Percentiles rank a stretch among this genome's conserved stretches.
phyloP scores from a whole-genome alignment of 2,113 vertebrate genomes.

The Podarcis muralis region DNA sequence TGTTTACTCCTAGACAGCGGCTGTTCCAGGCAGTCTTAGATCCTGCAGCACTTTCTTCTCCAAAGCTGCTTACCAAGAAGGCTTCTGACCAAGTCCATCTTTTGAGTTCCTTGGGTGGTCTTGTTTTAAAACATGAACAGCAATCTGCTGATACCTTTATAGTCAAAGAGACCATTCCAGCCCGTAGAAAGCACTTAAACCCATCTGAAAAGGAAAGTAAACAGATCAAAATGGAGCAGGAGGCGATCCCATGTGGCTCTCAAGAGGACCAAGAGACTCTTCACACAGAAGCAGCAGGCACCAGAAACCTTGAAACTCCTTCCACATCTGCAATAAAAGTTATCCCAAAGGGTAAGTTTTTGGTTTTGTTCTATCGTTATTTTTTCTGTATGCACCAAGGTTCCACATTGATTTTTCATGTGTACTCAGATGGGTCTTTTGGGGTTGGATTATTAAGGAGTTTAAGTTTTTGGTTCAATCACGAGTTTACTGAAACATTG shows the following conservation, averaged over 20 bases:
- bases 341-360: constrained; percentile 81
- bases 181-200: not conserved
- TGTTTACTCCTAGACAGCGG: constrained; percentile 76
- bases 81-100: constrained; percentile 60
- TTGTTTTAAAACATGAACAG: constrained; percentile 56
- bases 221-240: constrained; percentile 19
- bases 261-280: not conserved
- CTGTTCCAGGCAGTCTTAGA: constrained; percentile 79
- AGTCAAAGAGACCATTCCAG: constrained; percentile 42
- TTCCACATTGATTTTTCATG: not conserved
- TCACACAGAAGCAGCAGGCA: not conserved
- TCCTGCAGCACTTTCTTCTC: constrained; percentile 75
- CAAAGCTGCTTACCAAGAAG: constrained; percentile 47
- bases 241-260: not conserved
- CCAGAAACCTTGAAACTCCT: constrained; percentile 61
- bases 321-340: constrained; percentile 79
- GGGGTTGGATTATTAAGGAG: not conserved
- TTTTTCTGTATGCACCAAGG: not conserved
- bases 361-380: not conserved
- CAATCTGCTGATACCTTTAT: constrained; percentile 70
- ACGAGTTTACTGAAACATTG: no score
- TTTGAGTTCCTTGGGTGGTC: constrained; percentile 26
- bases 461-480: no score
- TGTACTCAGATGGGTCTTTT: rapidly evolving
- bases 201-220: constrained; percentile 18